Base-by-base conservation (phyloP, 2,797 vertebrate genomes). In the Nothura maculosa region DNA sequence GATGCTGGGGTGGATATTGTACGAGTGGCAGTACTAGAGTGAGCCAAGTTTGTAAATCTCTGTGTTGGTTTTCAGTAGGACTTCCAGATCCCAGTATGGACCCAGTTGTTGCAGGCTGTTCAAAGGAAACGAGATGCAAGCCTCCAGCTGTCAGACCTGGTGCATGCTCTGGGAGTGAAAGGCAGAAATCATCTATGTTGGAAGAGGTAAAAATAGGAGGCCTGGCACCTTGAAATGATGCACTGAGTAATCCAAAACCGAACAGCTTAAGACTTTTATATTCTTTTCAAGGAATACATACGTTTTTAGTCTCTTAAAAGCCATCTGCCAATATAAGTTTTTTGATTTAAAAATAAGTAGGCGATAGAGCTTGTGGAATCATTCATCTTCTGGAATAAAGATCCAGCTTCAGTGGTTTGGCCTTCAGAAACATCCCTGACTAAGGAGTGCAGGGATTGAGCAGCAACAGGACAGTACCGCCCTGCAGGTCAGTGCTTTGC, bases 271-370 rank as follows among this genome's bases (percentile, higher is more conserved):
- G 48, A 48, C 45, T 2, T 57, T 27, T 69, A 25, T 54, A 4
- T 36, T 69, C 14, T 68, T 85, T 72, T 82, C 54, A 81, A 64
- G 66, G 32, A 47, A 50, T 83, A 70, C 34, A 13, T 6, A 18
- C 10, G 61, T 95, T 83, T 95, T 83, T 7, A 69, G 30, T 70
- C 38, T 40, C 85, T 90, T 84, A 67, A 76, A 88, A 84, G 17
- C 63, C 24, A 30, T 58, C 22, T 76, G 14, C 18, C 10, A 12
- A 69, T 69, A 4, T 22, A 70, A 34, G 12, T 58, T 18, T 83
- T 21, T 48, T 64, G 27, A 55, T 88, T 72, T 16, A 58, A 83
- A 89, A 92, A 61, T 27, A 57, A 43, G 19, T 27, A 50, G 40
- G 6, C 45, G 21, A 19, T 89, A 40, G 50, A 66, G 9, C 22